phyloP scores from a whole-genome alignment of 92 coral and sea anemone species.

The Epizoanthus rinbou region DNA sequence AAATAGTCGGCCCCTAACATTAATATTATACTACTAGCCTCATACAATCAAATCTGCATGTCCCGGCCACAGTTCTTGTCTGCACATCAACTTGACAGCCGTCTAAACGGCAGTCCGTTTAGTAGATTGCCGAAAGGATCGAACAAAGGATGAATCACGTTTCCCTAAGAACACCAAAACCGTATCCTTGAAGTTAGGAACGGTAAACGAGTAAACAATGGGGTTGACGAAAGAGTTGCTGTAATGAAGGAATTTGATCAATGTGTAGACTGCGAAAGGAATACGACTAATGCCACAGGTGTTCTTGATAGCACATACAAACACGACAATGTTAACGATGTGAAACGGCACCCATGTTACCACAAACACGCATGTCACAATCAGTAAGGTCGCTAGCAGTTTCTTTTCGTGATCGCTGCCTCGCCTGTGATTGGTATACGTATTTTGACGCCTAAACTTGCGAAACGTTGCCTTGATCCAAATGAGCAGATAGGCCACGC shows the following conservation, averaged over 20 bases:
- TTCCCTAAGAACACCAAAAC: constrained; percentile 21
- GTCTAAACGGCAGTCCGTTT: background rate
- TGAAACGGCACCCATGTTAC: constrained; percentile 85
- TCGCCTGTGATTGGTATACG: background rate
- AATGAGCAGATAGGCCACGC: constrained; percentile 69
- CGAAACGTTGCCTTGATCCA: constrained; percentile 67
- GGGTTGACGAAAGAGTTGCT: constrained; percentile 42
- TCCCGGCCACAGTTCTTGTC: too few relatives aligned
- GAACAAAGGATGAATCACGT: background rate
- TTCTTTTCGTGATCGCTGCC: constrained; percentile 52
- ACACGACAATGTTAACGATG: constrained; percentile 76
- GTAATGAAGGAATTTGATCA: constrained; percentile 34
- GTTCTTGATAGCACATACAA: constrained; percentile 11
- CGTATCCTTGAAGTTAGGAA: constrained; percentile 36
- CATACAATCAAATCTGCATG: too few relatives aligned
- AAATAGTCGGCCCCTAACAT: too few relatives aligned
- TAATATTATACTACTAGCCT: too few relatives aligned
- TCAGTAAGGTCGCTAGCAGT: constrained; percentile 65
- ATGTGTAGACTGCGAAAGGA: constrained; percentile 29
- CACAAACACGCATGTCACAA: constrained; percentile 72
- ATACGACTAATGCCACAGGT: background rate
- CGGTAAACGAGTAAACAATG: constrained; percentile 30
- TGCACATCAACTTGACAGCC: too few relatives aligned
- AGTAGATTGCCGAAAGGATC: constrained; percentile 29
- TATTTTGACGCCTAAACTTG: background rate